Evolutionary conservation across 2,113 vertebrate species (phyloP), one percentile per base, ranked within the genome.

Genomic region (Bucco capensis): DNA sequence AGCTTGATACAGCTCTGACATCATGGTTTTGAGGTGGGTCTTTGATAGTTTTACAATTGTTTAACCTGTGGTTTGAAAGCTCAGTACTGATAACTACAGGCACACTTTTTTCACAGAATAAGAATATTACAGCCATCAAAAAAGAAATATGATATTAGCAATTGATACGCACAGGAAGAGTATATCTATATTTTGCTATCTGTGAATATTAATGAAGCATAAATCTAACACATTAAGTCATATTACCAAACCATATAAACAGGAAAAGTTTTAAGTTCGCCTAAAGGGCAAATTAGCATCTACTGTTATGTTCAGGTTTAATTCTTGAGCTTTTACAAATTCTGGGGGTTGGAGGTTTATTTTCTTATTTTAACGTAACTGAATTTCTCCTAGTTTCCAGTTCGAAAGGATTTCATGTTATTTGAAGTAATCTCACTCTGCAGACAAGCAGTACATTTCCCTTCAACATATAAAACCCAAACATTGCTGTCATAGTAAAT

Each of bases 141-240:
- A 66, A 61, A 65, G 8, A 93, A 81, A 76, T 37, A 81, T 14
- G 2, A 25, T 50, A 54, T 44, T 33, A 50, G 30, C 58, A 62
- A 54, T 37, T 72, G 28, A 53, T 90, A 72, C 40, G 33, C 50
- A 90, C 72, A 82, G 57, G 66, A 88, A 88, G 67, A 92, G 12
- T 46, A 89, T 87, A 82, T 87, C 86, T 56, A 31, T 69, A 95
- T 97, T 88, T 96, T 96, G 38, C 57, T 80, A 96, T 93, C 94
- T 97, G 95, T 92, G 94, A 92, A 85, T 96, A 95, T 93, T 97
- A 97, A 97, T 95, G 90, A 97, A 96, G 56, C 83, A 96, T 94
- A 96, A 85, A 96, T 92, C 51, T 75, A 67, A 71, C 27, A 72
- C 17, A 54, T 83, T 89, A 79, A 58, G 54, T 58, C 74, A 60